Conservation (phyloP, 2,113 vertebrate genomes). For the Tyto alba region DNA sequence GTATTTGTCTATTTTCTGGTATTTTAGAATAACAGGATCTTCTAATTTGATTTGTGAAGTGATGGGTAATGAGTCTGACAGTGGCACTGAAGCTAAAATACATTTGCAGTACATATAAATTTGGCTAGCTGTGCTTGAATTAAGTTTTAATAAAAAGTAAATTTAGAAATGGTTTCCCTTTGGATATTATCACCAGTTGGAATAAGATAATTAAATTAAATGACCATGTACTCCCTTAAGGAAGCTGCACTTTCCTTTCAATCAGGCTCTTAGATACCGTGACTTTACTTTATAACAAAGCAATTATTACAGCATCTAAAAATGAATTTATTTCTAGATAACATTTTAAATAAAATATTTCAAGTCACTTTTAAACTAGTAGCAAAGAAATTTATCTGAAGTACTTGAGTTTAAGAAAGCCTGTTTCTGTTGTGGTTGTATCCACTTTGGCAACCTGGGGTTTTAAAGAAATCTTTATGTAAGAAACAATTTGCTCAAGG, state of each 20-base stretch:
- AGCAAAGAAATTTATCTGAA: background rate
- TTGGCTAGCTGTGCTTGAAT: background rate
- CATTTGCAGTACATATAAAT: background rate
- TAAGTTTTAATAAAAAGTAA: conserved; percentile 41
- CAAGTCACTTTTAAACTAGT: conserved; percentile 1
- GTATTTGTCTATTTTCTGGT: background rate
- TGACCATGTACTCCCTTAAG: conserved; percentile 12
- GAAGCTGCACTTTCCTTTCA: conserved; percentile 33
- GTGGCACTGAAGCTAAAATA: background rate
- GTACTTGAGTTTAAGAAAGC: background rate
- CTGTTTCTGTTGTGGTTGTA: background rate
- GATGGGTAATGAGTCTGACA: background rate
- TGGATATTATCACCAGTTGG: background rate
- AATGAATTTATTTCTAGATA: conserved; percentile 2
- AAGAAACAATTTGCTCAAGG: conserved; percentile 51
- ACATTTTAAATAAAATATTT: conserved; percentile 10
- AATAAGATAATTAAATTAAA: conserved; percentile 42
- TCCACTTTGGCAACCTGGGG: background rate
- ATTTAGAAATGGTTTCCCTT: conserved; percentile 44
- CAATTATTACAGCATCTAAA: conserved; percentile 2
- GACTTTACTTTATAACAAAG: conserved; percentile 27
- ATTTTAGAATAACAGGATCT: background rate
- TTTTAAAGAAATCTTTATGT: conserved; percentile 21
- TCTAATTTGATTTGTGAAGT: background rate
- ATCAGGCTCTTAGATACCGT: background rate